Conservation (phyloP, 2,797 vertebrate species). For the Vipera latastei region DNA sequence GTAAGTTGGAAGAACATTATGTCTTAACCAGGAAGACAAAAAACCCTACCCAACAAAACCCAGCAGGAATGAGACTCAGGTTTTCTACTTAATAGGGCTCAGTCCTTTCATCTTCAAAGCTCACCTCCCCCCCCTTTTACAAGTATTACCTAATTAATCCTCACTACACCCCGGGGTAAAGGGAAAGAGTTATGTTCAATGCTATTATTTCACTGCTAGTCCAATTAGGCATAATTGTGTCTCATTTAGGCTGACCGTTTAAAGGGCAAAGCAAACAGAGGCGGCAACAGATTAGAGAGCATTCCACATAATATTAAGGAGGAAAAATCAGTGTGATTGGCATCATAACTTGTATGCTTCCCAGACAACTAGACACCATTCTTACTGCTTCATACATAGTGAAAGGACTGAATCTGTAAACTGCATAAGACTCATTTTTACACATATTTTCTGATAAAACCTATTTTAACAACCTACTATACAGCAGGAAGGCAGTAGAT, state of each 20-base stretch:
- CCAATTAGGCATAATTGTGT: slow-evolving; percentile 5
- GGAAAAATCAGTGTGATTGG: not conserved
- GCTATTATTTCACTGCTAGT: slow-evolving; percentile 28
- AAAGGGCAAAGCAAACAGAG: slow-evolving; percentile 2
- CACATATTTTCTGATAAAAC: not conserved
- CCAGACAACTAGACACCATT: not conserved
- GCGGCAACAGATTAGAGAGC: slow-evolving; percentile 3
- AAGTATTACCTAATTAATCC: slow-evolving; percentile 35
- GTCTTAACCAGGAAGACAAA: not conserved
- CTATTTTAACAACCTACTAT: not conserved
- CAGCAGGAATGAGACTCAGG: not conserved
- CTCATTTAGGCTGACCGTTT: slow-evolving; percentile 8
- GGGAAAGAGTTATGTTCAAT: slow-evolving; percentile 19
- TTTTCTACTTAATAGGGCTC: slow-evolving; percentile 8
- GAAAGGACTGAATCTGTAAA: not conserved
- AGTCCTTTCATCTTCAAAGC: slow-evolving; percentile 35
- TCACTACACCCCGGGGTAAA: slow-evolving; percentile 14
- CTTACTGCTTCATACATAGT: not conserved
- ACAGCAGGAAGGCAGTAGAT: not conserved
- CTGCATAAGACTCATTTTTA: not conserved
- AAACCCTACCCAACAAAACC: not conserved
- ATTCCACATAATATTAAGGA: not conserved
- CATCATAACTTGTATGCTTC: not conserved
- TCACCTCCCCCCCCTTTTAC: not conserved
- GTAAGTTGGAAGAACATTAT: not conserved